Percentiles rank a stretch among this genome's conserved stretches.
These are phyloP conservation scores for Gymnocypris eckloni DNA, from an alignment of 2,797 vertebrate species.

Conservation along the genomic window DNA sequence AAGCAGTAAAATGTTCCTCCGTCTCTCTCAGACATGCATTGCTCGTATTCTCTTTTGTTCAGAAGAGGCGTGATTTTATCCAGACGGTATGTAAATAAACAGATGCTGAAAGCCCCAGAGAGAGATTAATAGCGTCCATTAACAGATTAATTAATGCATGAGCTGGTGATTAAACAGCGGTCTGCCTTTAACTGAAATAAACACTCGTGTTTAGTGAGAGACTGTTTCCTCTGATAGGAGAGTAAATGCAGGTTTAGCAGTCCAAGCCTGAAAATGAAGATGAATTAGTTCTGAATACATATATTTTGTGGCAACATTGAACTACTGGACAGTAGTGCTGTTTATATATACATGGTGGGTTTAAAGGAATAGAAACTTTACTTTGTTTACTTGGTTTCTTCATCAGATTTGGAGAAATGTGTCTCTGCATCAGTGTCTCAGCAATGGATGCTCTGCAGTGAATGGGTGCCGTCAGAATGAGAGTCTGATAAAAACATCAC, in stretches of 20 bases:
- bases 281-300: conserved; percentile 1
- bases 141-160: conserved; percentile 59
- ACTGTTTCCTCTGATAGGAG: background rate
- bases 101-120: conserved; percentile 47
- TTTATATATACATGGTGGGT: background rate
- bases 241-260: background rate
- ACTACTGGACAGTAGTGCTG: background rate
- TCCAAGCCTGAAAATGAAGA: background rate
- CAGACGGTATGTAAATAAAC: conserved; percentile 46
- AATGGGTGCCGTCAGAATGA: background rate
- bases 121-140: conserved; percentile 56
- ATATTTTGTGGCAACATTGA: background rate
- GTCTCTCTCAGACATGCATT: background rate
- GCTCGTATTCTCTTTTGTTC: conserved; percentile 1
- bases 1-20: background rate
- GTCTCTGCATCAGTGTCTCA: rapidly evolving
- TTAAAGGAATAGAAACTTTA: background rate
- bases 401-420: background rate
- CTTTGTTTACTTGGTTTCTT: background rate
- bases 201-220: background rate
- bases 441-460: background rate
- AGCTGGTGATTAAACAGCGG: conserved; percentile 44
- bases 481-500: background rate
- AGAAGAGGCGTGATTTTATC: conserved; percentile 20
- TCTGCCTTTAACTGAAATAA: conserved; percentile 19